Base-by-base conservation (phyloP, 1,140 invertebrate genomes). In the Tribolium castaneum region DNA sequence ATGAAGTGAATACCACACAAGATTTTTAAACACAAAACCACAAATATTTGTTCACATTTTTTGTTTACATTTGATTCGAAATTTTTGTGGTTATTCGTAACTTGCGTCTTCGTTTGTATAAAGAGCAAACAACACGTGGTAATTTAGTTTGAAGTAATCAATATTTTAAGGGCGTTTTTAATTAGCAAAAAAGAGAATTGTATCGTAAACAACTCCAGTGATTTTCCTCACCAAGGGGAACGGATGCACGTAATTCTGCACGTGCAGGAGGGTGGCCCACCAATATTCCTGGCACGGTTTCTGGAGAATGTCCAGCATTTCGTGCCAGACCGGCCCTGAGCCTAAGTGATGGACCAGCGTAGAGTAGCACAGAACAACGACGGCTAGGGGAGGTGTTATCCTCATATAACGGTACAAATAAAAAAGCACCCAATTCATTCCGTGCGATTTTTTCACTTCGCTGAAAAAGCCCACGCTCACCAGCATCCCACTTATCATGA, bases 401-500 rank as follows among this genome's bases (percentile, higher is more conserved):
- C 82, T 52, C 34, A 83, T 22, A 70, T 81, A 83, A 3, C 82
- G 75, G 45, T 83, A 78, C 35, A 83, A 66, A 74, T 83, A 83
- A 75, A 83, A 83, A 70, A 82, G 54, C 34, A 77, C 54, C 81
- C 80, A 80, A 62, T 82, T 81, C 9, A 81, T 78, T 9, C 25
- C 56, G 1, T 76, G 73, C 13, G 34, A 51, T 77, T 80, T 81
- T 9, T 75, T 52, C 9, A 88, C 81, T 66, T 88, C 85, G 39
- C 87, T 87, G 3, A 90, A 81, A 14, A 87, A 84, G 0, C 89
- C 78, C 39, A 90, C 88, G 3, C 86, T 80, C 1, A 89, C 84
- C 1, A 91, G 82, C 3, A 90, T 80, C 12, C 90, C 90, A 84
- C 90, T 90, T 59, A 86, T 83, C 72, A 89, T 82, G 51, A 89